Percentiles rank a stretch among this genome's conserved stretches.
Conservation (phyloP, 2,797 vertebrate genomes). For the Buphagus erythrorhynchus region DNA sequence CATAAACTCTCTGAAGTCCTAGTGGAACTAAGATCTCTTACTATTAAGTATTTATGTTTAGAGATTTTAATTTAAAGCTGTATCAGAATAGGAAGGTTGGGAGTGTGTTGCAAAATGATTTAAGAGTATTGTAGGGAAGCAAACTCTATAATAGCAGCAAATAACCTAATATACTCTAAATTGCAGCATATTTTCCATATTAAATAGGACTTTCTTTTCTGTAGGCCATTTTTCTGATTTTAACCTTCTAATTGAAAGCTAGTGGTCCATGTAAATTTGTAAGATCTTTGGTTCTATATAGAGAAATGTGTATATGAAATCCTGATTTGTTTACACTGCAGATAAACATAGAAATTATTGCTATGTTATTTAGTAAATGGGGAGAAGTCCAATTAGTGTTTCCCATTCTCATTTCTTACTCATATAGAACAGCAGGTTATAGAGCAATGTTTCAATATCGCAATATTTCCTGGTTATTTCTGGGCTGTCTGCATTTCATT, state of each 20-base stretch:
- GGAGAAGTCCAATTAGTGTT: conserved; percentile 66
- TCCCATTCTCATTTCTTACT: conserved; percentile 84
- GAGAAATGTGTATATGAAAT: conserved; percentile 39
- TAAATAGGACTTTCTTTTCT: neutral
- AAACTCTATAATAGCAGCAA: neutral
- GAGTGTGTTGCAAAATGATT: neutral
- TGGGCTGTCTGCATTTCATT: conserved; percentile 83
- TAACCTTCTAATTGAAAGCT: conserved; percentile 7
- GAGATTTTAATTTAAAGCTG: neutral
- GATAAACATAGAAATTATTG: conserved; percentile 59
- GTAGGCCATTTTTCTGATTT: neutral
- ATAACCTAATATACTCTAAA: neutral
- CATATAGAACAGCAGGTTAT: conserved; percentile 82
- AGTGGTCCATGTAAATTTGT: conserved; percentile 19
- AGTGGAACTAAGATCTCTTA: neutral
- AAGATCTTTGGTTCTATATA: neutral
- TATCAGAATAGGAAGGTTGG: neutral
- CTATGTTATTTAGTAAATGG: conserved; percentile 62
- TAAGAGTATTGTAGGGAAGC: neutral
- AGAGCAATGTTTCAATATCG: conserved; percentile 77
- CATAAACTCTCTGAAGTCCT: neutral
- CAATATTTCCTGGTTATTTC: conserved; percentile 84
- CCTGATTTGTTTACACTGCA: conserved; percentile 66
- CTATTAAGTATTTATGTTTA: neutral
- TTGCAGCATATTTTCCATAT: neutral